Evolutionary conservation across 1,140 invertebrate species (phyloP).

Genomic region (Tribolium madens): DNA sequence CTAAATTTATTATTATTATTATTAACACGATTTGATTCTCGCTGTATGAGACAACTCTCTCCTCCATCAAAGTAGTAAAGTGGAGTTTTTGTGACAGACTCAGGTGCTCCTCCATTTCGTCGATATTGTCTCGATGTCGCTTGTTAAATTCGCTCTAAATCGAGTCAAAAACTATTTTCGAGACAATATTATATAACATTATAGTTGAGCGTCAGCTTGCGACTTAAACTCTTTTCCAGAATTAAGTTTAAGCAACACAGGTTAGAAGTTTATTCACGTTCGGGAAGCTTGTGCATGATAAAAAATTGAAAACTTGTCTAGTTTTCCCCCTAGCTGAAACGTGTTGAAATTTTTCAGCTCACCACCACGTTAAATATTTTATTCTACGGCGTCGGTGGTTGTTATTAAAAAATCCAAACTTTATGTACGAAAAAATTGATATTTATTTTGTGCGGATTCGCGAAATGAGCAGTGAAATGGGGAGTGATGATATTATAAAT

Average conservation of each 20-base stretch:
- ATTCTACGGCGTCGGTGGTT: neutral
- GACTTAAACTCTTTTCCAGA: neutral
- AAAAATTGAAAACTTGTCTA: slow-evolving; percentile 26
- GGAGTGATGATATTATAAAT: slow-evolving; percentile 5
- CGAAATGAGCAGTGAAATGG: slow-evolving; percentile 12
- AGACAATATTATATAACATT: neutral
- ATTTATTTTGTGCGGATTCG: slow-evolving; percentile 7
- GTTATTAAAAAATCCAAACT: slow-evolving; percentile 27
- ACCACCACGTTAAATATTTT: slow-evolving; percentile 8
- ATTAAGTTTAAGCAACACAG: neutral
- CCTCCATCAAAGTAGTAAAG: too few relatives aligned
- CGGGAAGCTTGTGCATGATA: neutral
- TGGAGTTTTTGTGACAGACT: too few relatives aligned
- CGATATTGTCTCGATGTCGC: too few relatives aligned
- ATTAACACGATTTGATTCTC: too few relatives aligned
- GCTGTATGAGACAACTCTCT: too few relatives aligned
- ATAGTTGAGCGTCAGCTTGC: neutral
- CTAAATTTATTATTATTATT: too few relatives aligned
- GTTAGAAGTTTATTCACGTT: slow-evolving; percentile 3
- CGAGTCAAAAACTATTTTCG: neutral
- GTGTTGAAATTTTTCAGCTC: slow-evolving; percentile 13
- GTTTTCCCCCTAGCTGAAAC: neutral
- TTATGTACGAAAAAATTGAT: slow-evolving; percentile 17
- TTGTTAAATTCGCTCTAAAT: too few relatives aligned
- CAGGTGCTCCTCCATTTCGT: too few relatives aligned